These are phyloP conservation scores for Dryobota labecula DNA, from an alignment of 2,888 invertebrate species.

Conservation along the genomic window DNA sequence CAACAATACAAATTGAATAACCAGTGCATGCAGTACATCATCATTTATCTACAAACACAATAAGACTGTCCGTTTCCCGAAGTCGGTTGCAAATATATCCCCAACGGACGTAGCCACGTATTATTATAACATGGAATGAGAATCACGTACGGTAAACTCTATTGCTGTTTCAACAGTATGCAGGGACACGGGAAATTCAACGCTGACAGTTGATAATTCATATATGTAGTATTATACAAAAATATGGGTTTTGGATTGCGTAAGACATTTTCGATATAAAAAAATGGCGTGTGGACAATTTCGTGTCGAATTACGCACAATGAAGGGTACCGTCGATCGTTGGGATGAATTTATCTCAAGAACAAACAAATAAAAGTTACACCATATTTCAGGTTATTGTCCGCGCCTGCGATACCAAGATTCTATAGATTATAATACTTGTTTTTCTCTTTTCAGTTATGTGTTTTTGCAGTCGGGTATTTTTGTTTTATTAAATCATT, in stretches of 20 bases:
- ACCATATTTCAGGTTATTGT: too few relatives aligned
- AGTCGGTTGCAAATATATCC: slow-evolving; percentile 55
- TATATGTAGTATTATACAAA: slow-evolving; percentile 7
- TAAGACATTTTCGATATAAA: neutral
- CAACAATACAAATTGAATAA: slow-evolving; percentile 52
- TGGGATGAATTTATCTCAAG: too few relatives aligned
- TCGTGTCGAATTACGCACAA: too few relatives aligned
- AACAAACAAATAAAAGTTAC: too few relatives aligned
- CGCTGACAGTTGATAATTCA: neutral
- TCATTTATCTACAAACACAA: slow-evolving; percentile 52
- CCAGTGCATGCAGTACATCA: slow-evolving; percentile 37
- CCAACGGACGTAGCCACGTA: slow-evolving; percentile 33
- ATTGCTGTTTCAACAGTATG: slow-evolving; percentile 22
- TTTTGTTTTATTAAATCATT: too few relatives aligned
- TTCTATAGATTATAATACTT: too few relatives aligned
- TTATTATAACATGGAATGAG: slow-evolving; percentile 48
- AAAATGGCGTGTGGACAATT: too few relatives aligned
- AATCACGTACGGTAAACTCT: slow-evolving; percentile 38
- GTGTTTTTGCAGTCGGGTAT: too few relatives aligned
- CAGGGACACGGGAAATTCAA: slow-evolving; percentile 28
- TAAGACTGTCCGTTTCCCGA: slow-evolving; percentile 32
- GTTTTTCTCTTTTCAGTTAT: too few relatives aligned
- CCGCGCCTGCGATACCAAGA: too few relatives aligned
- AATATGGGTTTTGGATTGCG: neutral
- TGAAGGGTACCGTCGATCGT: too few relatives aligned